A percentile compares a stretch with the other conserved stretches of the same genome.
Conservation (phyloP, 2,797 vertebrate genomes). For the Dromococcyx pavoninus region DNA sequence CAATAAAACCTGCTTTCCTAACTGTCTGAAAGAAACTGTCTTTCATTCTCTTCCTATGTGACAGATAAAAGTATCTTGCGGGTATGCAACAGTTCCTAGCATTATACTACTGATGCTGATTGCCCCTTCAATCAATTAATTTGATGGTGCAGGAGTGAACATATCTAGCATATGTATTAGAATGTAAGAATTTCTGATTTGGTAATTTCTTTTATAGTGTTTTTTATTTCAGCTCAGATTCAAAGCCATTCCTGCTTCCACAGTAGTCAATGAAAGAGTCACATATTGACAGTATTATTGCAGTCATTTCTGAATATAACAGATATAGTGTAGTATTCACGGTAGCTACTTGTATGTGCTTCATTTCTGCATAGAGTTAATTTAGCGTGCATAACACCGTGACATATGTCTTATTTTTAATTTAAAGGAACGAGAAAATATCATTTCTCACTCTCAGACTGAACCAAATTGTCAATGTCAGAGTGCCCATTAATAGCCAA, state of each 20-base stretch:
- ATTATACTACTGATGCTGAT: not conserved
- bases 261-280: not conserved
- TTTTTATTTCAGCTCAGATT: not conserved
- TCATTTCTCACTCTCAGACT: not conserved
- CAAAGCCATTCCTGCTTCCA: not conserved
- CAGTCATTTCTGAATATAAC: not conserved
- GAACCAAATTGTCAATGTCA: not conserved
- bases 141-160: not conserved
- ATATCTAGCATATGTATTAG: not conserved
- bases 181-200: not conserved
- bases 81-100: not conserved
- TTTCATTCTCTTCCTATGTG: not conserved
- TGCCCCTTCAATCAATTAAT: not conserved
- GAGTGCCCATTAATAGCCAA: not conserved
- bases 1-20: not conserved
- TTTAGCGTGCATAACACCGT: not conserved
- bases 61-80: not conserved
- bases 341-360: not conserved
- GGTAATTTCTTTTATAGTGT: not conserved
- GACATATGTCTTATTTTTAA: not conserved
- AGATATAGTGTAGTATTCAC: not conserved
- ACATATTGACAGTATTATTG: not conserved
- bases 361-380: not conserved
- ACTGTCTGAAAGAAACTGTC: not conserved
- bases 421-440: not conserved